phyloP scores from a whole-genome alignment of 2,113 vertebrate genomes.

The Verasper variegatus region DNA sequence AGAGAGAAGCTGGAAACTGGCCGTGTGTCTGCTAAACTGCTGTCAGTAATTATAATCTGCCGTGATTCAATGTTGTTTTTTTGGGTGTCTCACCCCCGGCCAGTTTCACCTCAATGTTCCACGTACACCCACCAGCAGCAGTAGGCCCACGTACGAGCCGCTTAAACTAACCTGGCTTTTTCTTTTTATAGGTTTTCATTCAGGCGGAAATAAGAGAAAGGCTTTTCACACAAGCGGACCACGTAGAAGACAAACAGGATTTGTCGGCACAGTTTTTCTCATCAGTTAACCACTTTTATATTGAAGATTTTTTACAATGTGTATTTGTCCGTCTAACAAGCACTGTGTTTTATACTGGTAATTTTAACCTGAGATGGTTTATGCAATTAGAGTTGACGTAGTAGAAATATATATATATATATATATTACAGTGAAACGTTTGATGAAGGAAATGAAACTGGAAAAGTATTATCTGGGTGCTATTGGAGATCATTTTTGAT shows the following conservation, averaged over 20 bases:
- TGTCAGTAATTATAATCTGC: conserved; percentile 46
- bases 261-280: conserved; percentile 33
- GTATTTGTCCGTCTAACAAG: conserved; percentile 49
- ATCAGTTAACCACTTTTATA: conserved; percentile 52
- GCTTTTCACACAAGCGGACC: conserved; percentile 3
- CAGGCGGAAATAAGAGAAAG: conserved; percentile 72
- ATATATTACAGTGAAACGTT: conserved; percentile 21
- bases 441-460: conserved; percentile 49
- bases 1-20: conserved; percentile 18
- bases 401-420: conserved; percentile 6
- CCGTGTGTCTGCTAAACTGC: conserved; percentile 24
- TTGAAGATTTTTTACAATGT: conserved; percentile 28
- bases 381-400: not conserved
- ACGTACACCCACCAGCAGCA: not conserved
- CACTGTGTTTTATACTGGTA: conserved; percentile 46
- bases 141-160: not conserved
- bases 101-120: not conserved
- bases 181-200: conserved; percentile 82
- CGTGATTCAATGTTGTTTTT: conserved; percentile 30
- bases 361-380: conserved; percentile 26
- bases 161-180: conserved; percentile 41
- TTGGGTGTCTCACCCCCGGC: not conserved
- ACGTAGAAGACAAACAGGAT: conserved; percentile 44
- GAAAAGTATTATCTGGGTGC: conserved; percentile 62
- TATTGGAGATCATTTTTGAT: conserved; percentile 19